Evolutionary conservation across 2,113 vertebrate genomes (phyloP).

Genomic region (Vireo altiloquus): DNA sequence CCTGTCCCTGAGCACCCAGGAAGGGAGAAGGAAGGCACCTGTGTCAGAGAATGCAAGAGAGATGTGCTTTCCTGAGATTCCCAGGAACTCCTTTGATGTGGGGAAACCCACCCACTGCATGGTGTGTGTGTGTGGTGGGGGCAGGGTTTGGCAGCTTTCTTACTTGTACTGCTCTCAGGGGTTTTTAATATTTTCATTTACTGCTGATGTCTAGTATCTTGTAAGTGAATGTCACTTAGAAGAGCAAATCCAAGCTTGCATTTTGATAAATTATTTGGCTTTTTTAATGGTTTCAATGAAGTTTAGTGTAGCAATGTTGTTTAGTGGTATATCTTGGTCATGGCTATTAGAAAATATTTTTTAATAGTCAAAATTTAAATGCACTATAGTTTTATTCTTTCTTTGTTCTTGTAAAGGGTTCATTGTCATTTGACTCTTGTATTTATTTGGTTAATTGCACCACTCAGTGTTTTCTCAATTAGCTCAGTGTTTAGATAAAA

Average conservation of each 20-base stretch:
- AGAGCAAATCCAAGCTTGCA: background rate
- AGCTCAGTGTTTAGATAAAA: background rate
- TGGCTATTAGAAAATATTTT: background rate
- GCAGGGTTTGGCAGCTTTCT: background rate
- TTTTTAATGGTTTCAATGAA: background rate
- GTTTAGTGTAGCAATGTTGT: background rate
- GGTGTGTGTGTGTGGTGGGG: rapidly evolving
- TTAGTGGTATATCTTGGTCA: background rate
- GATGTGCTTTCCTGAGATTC: background rate
- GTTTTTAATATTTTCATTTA: background rate
- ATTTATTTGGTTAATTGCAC: background rate
- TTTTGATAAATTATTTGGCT: background rate
- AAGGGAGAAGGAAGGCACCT: background rate
- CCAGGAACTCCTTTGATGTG: background rate
- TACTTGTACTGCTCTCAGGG: background rate
- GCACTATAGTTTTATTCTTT: background rate
- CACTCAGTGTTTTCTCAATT: background rate
- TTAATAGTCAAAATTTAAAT: background rate
- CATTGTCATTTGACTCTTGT: background rate
- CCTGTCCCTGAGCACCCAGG: background rate
- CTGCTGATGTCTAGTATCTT: background rate
- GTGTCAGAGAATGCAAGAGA: rapidly evolving
- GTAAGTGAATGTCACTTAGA: background rate
- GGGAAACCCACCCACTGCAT: background rate
- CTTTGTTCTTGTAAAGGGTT: background rate